Evolutionary conservation across 1,140 invertebrate genomes (phyloP).

Genomic region (Cydia strobilella): DNA sequence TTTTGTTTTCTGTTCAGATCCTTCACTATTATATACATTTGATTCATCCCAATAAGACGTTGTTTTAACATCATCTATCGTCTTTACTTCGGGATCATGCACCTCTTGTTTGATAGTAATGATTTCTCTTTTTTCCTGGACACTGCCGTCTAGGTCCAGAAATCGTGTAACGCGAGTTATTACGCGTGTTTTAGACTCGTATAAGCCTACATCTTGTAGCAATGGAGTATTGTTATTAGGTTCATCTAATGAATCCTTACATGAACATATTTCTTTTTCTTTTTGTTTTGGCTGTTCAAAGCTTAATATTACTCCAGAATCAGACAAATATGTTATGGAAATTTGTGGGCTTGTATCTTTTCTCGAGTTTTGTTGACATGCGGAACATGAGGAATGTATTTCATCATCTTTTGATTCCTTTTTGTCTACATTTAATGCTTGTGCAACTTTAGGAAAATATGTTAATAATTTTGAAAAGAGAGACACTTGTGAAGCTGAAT

Average conservation of each 20-base stretch:
- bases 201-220: not conserved
- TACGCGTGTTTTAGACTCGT: not conserved
- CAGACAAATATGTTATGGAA: not conserved
- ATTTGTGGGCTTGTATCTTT: not conserved
- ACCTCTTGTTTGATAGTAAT: not conserved
- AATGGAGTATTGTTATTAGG: not conserved
- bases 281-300: not conserved
- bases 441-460: no score
- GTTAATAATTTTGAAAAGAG: no score
- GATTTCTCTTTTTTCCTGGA: constrained; percentile 2
- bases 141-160: not conserved
- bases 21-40: not conserved
- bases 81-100: not conserved
- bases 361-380: not conserved
- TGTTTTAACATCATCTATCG: not conserved
- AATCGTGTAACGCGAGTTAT: not conserved
- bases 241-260: not conserved
- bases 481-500: no score
- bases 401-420: no score
- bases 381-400: not conserved
- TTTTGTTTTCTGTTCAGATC: not conserved
- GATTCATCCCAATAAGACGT: not conserved
- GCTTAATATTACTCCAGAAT: not conserved
- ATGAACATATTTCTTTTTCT: not conserved
- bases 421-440: no score